Evolutionary conservation across 2,797 vertebrate genomes (phyloP).

Genomic region (Silurus aristotelis): DNA sequence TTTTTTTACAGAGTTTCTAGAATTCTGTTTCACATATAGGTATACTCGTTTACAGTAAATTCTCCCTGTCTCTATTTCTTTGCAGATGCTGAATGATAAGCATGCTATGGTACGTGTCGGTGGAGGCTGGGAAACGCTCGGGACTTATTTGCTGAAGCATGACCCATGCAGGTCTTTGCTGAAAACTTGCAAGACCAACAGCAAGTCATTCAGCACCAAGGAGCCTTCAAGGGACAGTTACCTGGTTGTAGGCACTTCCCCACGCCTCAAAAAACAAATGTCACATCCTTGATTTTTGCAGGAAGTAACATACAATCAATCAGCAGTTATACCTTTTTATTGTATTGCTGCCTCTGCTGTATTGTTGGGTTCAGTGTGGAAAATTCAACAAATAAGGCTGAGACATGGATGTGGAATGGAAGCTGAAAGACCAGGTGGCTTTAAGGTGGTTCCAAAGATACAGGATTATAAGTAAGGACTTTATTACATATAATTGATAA

Average conservation of each 20-base stretch:
- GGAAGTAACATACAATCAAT: constrained; percentile 14
- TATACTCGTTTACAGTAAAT: too few relatives aligned
- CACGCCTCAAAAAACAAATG: constrained; percentile 77
- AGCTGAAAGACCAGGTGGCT: constrained; percentile 37
- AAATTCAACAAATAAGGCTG: background rate
- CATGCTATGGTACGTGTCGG: constrained; percentile 97
- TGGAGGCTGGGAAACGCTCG: constrained; percentile 95
- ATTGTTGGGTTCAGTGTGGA: background rate
- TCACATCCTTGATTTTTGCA: constrained; percentile 51
- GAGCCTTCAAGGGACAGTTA: constrained; percentile 89
- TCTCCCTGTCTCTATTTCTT: constrained; percentile 4
- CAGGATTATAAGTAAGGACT: background rate
- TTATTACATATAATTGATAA: background rate
- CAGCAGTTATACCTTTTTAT: too few relatives aligned
- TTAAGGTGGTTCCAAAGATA: background rate
- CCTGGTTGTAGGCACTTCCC: constrained; percentile 90
- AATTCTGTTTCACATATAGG: too few relatives aligned
- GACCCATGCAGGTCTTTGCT: constrained; percentile 88
- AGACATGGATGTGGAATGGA: background rate
- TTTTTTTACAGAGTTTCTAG: too few relatives aligned
- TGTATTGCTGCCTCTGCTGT: constrained; percentile 4
- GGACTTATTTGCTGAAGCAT: constrained; percentile 90
- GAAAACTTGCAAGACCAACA: constrained; percentile 77
- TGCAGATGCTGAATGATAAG: constrained; percentile 90
- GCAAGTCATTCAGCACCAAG: constrained; percentile 76